phyloP scores from a whole-genome alignment of 2,888 invertebrate genomes.

The Himalopsyche kuldschensis region DNA sequence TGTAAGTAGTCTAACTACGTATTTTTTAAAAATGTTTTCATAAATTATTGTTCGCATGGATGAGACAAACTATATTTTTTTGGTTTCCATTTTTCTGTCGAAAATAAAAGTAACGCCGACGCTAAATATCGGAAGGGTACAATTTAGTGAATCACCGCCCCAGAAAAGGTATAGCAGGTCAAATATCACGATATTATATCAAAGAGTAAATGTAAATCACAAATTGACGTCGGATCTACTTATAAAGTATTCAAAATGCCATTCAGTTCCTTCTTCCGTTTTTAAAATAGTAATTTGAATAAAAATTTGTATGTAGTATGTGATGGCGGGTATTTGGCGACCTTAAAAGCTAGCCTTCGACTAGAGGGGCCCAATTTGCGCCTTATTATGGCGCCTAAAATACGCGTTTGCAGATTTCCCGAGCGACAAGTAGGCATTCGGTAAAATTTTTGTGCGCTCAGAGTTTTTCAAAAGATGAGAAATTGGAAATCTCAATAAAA shows the following conservation, averaged over 20 bases:
- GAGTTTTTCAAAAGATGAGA: not conserved
- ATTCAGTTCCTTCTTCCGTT: not conserved
- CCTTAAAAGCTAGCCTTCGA: not conserved
- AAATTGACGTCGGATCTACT: not conserved
- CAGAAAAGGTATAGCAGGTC: not conserved
- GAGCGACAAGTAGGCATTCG: not conserved
- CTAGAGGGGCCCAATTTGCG: not conserved
- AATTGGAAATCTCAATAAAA: constrained; percentile 1
- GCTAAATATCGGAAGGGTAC: not conserved
- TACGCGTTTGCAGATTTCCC: not conserved
- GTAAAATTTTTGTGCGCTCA: not conserved
- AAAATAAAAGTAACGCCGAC: not conserved
- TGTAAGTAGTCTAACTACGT: too few species aligned
- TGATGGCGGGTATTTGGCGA: not conserved
- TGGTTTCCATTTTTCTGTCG: not conserved
- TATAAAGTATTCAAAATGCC: not conserved
- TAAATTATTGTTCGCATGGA: too few species aligned
- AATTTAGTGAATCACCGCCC: not conserved
- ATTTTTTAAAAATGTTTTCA: too few species aligned
- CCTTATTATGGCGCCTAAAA: not conserved
- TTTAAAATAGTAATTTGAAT: not conserved
- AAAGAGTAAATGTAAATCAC: not conserved
- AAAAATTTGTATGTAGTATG: not conserved
- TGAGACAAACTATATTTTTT: not conserved
- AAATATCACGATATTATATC: not conserved